Evolutionary conservation across 2,113 vertebrate genomes (phyloP).

Genomic region (Ochotona curzoniae): DNA sequence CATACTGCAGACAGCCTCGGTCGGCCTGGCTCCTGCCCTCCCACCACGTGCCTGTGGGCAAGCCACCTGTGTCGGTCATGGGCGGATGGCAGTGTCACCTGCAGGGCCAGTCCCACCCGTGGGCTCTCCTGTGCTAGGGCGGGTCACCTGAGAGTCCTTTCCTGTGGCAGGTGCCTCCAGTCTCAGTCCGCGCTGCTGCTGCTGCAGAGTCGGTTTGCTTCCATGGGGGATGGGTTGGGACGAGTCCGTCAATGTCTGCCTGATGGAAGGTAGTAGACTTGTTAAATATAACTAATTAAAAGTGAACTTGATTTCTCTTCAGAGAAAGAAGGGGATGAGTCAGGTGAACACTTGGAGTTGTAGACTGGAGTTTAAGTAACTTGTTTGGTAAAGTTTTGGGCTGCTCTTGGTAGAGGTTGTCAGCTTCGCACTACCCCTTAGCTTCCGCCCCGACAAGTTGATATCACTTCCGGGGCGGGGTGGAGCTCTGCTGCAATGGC

Average conservation of each 20-base stretch:
- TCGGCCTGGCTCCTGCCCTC: too few relatives aligned
- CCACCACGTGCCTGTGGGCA: background rate
- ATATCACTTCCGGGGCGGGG: background rate
- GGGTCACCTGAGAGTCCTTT: background rate
- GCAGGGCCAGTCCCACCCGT: rapidly evolving
- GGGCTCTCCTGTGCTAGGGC: background rate
- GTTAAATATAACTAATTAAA: background rate
- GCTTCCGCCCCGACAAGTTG: background rate
- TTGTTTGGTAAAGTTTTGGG: background rate
- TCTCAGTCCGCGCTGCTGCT: background rate
- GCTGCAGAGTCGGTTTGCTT: background rate
- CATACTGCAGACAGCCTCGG: background rate
- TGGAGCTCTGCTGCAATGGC: rapidly evolving
- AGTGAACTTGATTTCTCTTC: background rate
- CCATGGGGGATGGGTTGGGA: background rate
- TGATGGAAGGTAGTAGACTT: background rate
- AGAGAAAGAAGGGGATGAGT: background rate
- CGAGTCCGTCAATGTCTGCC: background rate
- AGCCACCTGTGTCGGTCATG: background rate
- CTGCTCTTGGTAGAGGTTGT: background rate
- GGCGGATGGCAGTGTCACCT: background rate
- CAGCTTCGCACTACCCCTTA: background rate
- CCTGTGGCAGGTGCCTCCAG: background rate
- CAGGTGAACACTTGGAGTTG: background rate
- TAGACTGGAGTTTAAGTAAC: background rate